Percentiles rank a stretch among this genome's conserved stretches.
Conservation (phyloP, 2,888 invertebrate species). For the Leptopilina drosophilae region DNA sequence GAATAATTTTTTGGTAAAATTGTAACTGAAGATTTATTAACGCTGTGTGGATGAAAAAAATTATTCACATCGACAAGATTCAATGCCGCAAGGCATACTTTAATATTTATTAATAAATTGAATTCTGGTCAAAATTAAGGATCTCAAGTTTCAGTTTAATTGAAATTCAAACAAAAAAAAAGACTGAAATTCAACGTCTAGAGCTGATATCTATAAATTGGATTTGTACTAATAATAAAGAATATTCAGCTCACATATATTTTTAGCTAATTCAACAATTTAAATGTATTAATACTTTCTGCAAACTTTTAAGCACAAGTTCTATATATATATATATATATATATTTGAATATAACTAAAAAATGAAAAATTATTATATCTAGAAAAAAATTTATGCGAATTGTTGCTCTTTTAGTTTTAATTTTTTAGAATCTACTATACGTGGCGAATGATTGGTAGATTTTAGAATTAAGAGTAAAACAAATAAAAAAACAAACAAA, state of each 20-base stretch:
- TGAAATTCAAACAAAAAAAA: background rate
- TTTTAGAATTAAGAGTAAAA: slow-evolving; percentile 42
- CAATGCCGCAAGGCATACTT: too few species aligned
- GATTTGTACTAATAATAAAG: background rate
- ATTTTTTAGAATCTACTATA: too few species aligned
- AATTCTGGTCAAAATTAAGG: slow-evolving; percentile 40
- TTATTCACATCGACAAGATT: background rate
- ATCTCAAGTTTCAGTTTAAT: background rate
- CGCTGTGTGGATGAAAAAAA: slow-evolving; percentile 9
- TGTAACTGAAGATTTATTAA: background rate
- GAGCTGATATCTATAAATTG: background rate
- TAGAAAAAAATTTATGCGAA: slow-evolving; percentile 36
- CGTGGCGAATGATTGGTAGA: slow-evolving; percentile 12
- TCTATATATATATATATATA: too few species aligned
- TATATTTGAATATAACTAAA: background rate
- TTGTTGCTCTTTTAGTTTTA: slow-evolving; percentile 23
- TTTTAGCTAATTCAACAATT: background rate
- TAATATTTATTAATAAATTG: slow-evolving; percentile 1
- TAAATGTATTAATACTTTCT: background rate
- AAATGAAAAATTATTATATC: slow-evolving; percentile 18
- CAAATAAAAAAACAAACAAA: slow-evolving; percentile 39
- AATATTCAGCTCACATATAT: slow-evolving; percentile 19
- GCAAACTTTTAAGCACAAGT: slow-evolving; percentile 1
- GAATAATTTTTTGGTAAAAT: too few species aligned
- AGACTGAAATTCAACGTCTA: slow-evolving; percentile 4